Conservation (phyloP, 2,888 invertebrate genomes). For the Nyleta sp. region DNA sequence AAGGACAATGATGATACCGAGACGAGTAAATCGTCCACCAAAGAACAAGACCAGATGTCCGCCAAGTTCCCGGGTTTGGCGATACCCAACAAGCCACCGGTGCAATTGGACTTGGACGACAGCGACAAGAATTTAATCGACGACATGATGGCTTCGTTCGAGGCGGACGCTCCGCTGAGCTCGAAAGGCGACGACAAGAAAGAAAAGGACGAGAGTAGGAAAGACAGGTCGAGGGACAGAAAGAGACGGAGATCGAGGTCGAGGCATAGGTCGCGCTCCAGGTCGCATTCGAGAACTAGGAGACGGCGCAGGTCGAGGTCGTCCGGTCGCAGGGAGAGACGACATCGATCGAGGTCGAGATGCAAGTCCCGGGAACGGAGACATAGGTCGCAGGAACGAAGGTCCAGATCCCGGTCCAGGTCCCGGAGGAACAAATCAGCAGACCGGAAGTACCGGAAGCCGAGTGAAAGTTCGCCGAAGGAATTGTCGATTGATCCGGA, state of each 20-base stretch:
- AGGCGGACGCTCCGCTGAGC: conserved; percentile 88
- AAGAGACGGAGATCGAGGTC: conserved; percentile 65
- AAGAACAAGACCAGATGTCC: conserved; percentile 85
- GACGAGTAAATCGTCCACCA: conserved; percentile 68
- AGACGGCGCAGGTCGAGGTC: conserved; percentile 65
- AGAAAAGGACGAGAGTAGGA: conserved; percentile 63
- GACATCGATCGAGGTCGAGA: conserved; percentile 3
- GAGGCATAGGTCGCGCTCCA: conserved; percentile 53
- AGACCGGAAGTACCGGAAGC: too few species aligned
- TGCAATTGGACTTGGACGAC: conserved; percentile 76
- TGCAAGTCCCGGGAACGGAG: conserved; percentile 53
- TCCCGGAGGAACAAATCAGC: too few species aligned
- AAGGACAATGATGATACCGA: neutral
- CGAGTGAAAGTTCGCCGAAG: conserved; percentile 81
- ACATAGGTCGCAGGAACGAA: conserved; percentile 73
- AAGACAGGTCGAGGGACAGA: conserved; percentile 76
- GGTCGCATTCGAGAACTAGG: conserved; percentile 66
- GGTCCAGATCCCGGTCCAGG: too few species aligned
- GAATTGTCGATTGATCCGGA: conserved; percentile 89
- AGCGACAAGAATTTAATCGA: conserved; percentile 85
- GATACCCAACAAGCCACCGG: conserved; percentile 88
- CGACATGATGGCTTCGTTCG: conserved; percentile 93
- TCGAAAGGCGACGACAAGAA: conserved; percentile 50
- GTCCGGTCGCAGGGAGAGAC: conserved; percentile 65
- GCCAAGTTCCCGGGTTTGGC: conserved; percentile 92